These are phyloP conservation scores for Tinea trinotella DNA, from an alignment of 2,888 invertebrate genomes.

Conservation along the genomic window DNA sequence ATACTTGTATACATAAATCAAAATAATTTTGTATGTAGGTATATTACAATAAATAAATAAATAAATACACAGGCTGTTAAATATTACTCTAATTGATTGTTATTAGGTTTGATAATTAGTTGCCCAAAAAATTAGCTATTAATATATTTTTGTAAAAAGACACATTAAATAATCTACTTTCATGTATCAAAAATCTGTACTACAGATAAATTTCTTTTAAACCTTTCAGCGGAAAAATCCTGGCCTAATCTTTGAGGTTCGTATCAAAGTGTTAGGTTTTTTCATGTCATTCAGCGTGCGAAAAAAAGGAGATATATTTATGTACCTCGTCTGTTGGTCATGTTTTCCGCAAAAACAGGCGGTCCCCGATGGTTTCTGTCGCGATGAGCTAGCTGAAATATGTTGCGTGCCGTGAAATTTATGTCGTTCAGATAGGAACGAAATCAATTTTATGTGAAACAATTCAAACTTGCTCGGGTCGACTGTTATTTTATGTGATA, in stretches of 20 bases:
- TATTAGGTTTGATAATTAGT: too few species aligned
- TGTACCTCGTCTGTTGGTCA: slow-evolving; percentile 27
- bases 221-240: too few species aligned
- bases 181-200: too few species aligned
- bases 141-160: too few species aligned
- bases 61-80: too few species aligned
- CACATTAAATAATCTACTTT: too few species aligned
- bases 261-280: not conserved
- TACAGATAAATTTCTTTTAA: too few species aligned
- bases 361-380: slow-evolving; percentile 15
- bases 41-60: too few species aligned
- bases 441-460: slow-evolving; percentile 54
- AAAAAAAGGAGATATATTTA: not conserved
- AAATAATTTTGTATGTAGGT: too few species aligned
- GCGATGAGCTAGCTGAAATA: slow-evolving; percentile 39
- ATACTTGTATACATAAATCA: too few species aligned
- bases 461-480: slow-evolving; percentile 36
- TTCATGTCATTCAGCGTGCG: not conserved
- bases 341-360: slow-evolving; percentile 54
- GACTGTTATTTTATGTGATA: slow-evolving; percentile 23
- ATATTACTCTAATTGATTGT: too few species aligned
- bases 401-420: slow-evolving; percentile 40
- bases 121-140: too few species aligned
- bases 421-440: slow-evolving; percentile 46
- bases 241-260: not conserved